Evolutionary conservation across 2,113 vertebrate species (phyloP), one percentile per base, ranked within the genome.

Genomic region (Hippocampus guttulatus): DNA sequence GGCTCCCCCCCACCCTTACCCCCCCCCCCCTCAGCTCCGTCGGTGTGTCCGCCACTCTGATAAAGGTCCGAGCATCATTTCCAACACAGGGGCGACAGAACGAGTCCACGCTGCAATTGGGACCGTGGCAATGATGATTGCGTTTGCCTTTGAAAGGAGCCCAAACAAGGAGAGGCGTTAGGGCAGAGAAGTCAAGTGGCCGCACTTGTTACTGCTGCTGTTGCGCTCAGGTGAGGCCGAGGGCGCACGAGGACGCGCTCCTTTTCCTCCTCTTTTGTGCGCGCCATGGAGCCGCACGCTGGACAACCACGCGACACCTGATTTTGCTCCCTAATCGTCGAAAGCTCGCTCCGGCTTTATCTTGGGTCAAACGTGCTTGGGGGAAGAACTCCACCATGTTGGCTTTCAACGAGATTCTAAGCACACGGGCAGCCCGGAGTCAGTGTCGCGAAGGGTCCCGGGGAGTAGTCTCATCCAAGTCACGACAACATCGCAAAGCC

Each of bases 331-430:
- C 23, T 15, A 45, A 45, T 14, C 43, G 43, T 45, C 43, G 10
- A 10, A 45, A 5, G 52, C 49, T 15, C 27, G 30, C 14, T 2
- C 10, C 2, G 9, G 33, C 20, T 20, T 64, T 15, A 23, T 47
- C 38, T 40, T 2, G 30, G 41, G 33, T 21, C 23, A 1, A 14
- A 21, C 16, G 43, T 47, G 68, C 57, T 64, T 57, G 15, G 8
- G 25, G 11, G 3, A 54, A 8, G 12, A 23, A 38, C 21, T 20
- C 38, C 43, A 68, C 30, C 69, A 95, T 95, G 94, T 81, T 92
- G 82, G 90, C 90, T 75, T 86, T 90, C 70, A 90, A 86, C 73
- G 84, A 89, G 83, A 87, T 82, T 88, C 79, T 90, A 82, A 89
- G 92, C 78, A 85, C 90, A 68, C 87, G 84, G 63, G 73, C 83